phyloP scores from a whole-genome alignment of 2,888 invertebrate species.

The Netelia inedita region DNA sequence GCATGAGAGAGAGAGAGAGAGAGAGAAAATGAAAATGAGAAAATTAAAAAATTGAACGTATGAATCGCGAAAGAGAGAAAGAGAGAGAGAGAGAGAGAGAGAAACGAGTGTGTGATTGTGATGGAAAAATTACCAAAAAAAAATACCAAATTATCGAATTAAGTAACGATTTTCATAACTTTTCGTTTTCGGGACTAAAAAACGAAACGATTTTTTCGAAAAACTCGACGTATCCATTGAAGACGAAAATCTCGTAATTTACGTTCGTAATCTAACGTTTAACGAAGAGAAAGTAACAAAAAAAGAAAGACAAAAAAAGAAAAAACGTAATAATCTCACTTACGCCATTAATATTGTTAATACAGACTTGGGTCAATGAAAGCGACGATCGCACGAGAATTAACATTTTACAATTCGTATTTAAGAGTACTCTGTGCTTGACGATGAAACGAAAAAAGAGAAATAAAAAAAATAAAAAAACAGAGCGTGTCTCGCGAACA shows the following conservation, averaged over 20 bases:
- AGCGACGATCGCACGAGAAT: slow-evolving; percentile 57
- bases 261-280: neutral
- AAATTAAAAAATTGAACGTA: neutral
- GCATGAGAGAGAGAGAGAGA: neutral
- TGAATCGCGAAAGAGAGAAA: slow-evolving; percentile 11
- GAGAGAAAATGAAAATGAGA: neutral
- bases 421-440: slow-evolving; percentile 70
- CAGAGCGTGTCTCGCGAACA: too few relatives aligned
- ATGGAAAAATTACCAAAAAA: slow-evolving; percentile 9
- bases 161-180: slow-evolving; percentile 31
- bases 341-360: slow-evolving; percentile 50
- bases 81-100: slow-evolving; percentile 11
- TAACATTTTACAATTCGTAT: slow-evolving; percentile 68
- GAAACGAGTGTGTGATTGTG: slow-evolving; percentile 26
- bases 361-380: slow-evolving; percentile 24
- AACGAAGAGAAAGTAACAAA: slow-evolving; percentile 5
- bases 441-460: slow-evolving; percentile 42
- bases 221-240: slow-evolving; percentile 43
- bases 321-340: slow-evolving; percentile 32
- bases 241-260: slow-evolving; percentile 15
- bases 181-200: slow-evolving; percentile 37
- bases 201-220: slow-evolving; percentile 29
- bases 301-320: slow-evolving; percentile 13
- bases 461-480: neutral
- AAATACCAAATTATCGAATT: slow-evolving; percentile 38